Evolutionary conservation across 2,888 invertebrate species (phyloP).

Genomic region (Drosophila lutescens): DNA sequence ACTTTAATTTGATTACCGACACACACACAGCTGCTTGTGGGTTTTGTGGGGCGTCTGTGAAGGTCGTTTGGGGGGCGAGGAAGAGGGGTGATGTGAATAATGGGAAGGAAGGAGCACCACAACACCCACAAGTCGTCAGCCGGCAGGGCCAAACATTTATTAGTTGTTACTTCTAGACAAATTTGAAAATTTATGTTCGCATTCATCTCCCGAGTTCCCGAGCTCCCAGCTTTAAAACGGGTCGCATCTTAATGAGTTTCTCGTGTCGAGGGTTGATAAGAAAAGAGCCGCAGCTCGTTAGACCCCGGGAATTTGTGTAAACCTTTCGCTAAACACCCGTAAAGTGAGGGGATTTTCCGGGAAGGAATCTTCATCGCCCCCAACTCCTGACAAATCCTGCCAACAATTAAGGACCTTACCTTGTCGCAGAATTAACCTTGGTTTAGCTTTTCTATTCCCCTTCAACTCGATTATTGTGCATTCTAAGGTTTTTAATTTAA

Average conservation of each 20-base stretch:
- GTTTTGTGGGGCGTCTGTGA: conserved; percentile 14
- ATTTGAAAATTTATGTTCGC: conserved; percentile 59
- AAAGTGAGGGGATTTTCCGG: conserved; percentile 9
- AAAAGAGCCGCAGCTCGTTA: conserved; percentile 44
- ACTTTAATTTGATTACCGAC: conserved; percentile 62
- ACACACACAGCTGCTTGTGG: conserved; percentile 29
- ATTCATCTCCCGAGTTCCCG: conserved; percentile 21
- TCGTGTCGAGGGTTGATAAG: conserved; percentile 62
- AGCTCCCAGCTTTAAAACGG: conserved; percentile 18
- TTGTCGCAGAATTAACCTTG: not conserved
- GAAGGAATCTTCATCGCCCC: not conserved
- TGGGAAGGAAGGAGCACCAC: conserved; percentile 2
- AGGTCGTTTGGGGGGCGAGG: conserved; percentile 6
- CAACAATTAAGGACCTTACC: not conserved
- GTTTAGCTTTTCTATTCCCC: not conserved
- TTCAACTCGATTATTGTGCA: not conserved
- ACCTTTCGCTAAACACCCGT: conserved; percentile 32
- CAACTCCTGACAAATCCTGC: not conserved
- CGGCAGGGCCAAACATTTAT: conserved; percentile 58
- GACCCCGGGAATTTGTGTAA: conserved; percentile 40
- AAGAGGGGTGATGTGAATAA: too few relatives aligned
- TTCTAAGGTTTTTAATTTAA: too few relatives aligned
- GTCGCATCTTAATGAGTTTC: conserved; percentile 60
- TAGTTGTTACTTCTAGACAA: conserved; percentile 66
- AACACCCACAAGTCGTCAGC: conserved; percentile 48